A percentile compares a stretch with the other conserved stretches of the same genome.
These are phyloP conservation scores for Hartigia nigra DNA, from an alignment of 2,888 invertebrate species.

Conservation along the genomic window DNA sequence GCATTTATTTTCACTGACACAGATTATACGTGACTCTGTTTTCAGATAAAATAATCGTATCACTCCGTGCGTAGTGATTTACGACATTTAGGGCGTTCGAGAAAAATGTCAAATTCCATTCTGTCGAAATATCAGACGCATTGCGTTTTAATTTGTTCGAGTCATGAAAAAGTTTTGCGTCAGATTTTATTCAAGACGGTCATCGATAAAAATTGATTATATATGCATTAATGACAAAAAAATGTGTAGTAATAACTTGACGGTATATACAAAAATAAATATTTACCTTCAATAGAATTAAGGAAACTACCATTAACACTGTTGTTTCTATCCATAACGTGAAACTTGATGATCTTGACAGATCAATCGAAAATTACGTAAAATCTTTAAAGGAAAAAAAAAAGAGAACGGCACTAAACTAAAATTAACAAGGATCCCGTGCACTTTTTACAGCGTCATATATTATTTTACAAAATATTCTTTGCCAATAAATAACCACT, in stretches of 20 bases:
- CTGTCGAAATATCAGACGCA: not conserved
- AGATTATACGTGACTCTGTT: not conserved
- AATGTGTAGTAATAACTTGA: not conserved
- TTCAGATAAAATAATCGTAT: not conserved
- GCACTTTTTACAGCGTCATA: not conserved
- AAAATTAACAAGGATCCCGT: not conserved
- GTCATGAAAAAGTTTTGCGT: not conserved
- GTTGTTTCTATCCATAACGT: not conserved
- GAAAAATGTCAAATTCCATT: not conserved
- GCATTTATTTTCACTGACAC: not conserved
- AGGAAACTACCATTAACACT: not conserved
- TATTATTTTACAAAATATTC: not conserved
- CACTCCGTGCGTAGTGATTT: not conserved
- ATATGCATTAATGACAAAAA: not conserved
- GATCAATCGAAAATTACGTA: not conserved
- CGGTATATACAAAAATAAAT: not conserved
- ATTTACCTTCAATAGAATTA: not conserved
- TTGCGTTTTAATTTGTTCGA: not conserved
- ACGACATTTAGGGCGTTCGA: not conserved
- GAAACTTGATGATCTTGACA: not conserved
- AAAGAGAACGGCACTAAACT: not conserved
- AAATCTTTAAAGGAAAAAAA: not conserved
- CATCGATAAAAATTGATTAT: not conserved
- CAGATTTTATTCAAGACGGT: not conserved
- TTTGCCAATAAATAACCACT: not conserved